Base-by-base conservation (phyloP, 1,140 invertebrate genomes). In the Musca vetustissima region DNA sequence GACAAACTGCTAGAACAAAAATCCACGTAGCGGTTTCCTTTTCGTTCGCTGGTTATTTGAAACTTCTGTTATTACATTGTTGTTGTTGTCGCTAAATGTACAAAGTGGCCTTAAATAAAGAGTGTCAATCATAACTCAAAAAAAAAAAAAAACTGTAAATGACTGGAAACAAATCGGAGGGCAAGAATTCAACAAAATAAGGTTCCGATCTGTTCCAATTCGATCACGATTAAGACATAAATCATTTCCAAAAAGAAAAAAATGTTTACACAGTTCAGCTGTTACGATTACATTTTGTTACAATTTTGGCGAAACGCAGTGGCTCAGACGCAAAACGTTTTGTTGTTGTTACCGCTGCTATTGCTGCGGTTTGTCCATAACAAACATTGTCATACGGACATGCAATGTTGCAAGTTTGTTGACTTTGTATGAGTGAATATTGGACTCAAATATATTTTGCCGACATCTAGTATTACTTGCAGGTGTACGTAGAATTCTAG, bases 201-300 rank as follows among this genome's bases (percentile, higher is more conserved):
- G 36, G 36, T 43, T 43, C 36, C 36, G 36, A 43, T 43, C 36
- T 43, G 36, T 43, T 43, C 19, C 53, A 57, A 28, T 57, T 57
- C 14, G 24, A 57, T 25, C 53, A 57, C 53, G 53, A 57, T 57
- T 57, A 57, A 57, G 53, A 57, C 53, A 57, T 57, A 57, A 57
- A 57, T 57, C 53, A 57, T 57, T 24, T 57, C 14, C 3, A 3
- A 28, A n/a, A n/a, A n/a, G n/a, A n/a, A n/a, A 28, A 57, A 57
- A 43, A 8, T 43, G 36, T 43, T 57, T 57, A 32, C 25, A 28
- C 53, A 57, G 53, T 55, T 55, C 24, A 14, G 21, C 24, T 14
- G 52, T 57, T 57, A 57, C 28, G 28, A 28, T 28, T 28, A 4
- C 28, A n/a, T n/a, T 28, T 28, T 3, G 8, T 4, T 4, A 28